Conservation (phyloP, 1,140 invertebrate genomes). For the Listronotus oregonensis region DNA sequence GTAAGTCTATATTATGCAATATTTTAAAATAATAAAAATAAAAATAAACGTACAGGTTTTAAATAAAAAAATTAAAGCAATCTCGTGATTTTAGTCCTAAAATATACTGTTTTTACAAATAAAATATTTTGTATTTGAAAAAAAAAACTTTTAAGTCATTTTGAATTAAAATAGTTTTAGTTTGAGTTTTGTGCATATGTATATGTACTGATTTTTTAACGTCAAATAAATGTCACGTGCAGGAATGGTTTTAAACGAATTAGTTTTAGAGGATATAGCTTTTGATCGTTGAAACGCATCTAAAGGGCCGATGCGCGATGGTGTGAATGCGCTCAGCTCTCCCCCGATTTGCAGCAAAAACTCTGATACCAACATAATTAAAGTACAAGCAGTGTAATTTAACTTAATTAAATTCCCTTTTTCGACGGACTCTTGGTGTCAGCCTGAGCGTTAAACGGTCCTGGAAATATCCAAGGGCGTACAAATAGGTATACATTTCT, state of each 20-base stretch:
- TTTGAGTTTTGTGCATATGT: no score
- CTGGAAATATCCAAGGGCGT: constrained; percentile 24
- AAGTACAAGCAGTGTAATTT: constrained; percentile 62
- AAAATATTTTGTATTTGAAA: no score
- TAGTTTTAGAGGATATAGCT: constrained; percentile 46
- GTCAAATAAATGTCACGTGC: constrained; percentile 31
- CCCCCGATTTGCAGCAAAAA: constrained; percentile 51
- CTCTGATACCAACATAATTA: constrained; percentile 62
- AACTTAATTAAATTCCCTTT: constrained; percentile 63
- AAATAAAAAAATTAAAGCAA: no score
- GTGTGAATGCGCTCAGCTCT: constrained; percentile 43
- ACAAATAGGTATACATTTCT: not conserved
- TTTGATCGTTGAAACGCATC: constrained; percentile 50
- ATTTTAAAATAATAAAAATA: no score
- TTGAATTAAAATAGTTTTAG: no score
- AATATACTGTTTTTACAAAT: no score
- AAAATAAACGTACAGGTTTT: no score
- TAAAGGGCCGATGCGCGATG: constrained; percentile 37
- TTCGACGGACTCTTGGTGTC: constrained; percentile 46
- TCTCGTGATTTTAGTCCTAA: no score
- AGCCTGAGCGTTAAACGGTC: constrained; percentile 27
- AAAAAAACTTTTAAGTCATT: no score
- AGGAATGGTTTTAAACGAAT: constrained; percentile 21
- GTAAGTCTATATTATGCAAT: constrained; percentile 44
- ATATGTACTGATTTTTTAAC: not conserved